Percentiles rank a stretch among this genome's conserved stretches.
phyloP scores from a whole-genome alignment of 2,113 vertebrate species.

The Stigmatopora nigra region DNA sequence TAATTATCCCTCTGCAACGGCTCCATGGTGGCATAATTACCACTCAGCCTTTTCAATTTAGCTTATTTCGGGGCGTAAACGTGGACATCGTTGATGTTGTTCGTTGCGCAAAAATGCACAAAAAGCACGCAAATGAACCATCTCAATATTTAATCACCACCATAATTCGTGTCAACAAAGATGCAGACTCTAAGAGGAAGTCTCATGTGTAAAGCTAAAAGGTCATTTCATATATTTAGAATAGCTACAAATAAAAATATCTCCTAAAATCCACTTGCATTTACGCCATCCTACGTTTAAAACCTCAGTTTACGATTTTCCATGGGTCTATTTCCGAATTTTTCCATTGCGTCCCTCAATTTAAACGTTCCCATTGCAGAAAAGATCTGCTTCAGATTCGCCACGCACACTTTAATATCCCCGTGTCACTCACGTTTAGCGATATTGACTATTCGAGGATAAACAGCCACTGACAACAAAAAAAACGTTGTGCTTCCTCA shows the following conservation, averaged over 20 bases:
- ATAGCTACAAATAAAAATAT: background rate
- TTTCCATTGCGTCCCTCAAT: background rate
- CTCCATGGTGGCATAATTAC: background rate
- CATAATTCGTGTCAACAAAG: background rate
- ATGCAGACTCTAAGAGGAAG: no score
- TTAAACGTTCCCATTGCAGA: conserved; percentile 8
- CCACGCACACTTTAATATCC: conserved; percentile 37
- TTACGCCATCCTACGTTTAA: no score
- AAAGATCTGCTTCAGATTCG: conserved; percentile 40
- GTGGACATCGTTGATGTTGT: background rate
- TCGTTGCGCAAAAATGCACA: background rate
- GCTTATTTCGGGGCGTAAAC: background rate
- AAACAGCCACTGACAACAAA: conserved; percentile 52
- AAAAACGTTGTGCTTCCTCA: conserved; percentile 53
- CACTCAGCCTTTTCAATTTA: conserved; percentile 3
- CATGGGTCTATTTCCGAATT: no score
- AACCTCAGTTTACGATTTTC: no score
- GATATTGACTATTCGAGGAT: conserved; percentile 51
- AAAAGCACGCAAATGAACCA: background rate
- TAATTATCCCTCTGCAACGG: background rate
- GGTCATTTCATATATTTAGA: no score
- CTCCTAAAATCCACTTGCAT: no score
- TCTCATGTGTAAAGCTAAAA: no score
- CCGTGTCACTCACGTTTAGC: conserved; percentile 49
- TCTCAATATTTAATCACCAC: background rate